Evolutionary conservation across 2,113 vertebrate species (phyloP), one percentile per base, ranked within the genome.

Genomic region (Blennius ocellaris): DNA sequence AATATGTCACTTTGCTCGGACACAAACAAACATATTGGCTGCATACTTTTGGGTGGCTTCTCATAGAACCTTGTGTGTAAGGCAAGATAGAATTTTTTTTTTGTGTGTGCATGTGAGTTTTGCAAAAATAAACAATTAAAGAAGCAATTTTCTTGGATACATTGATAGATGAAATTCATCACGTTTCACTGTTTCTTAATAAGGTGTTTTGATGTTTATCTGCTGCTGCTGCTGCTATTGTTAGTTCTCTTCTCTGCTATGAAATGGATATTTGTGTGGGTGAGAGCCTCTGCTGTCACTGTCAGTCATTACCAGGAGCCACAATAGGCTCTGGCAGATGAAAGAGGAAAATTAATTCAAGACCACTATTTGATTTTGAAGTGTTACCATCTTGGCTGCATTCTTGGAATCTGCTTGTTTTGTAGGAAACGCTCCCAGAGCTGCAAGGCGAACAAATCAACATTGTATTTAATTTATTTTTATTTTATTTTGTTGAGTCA

Each of bases 311-410:
- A 90, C 47, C 70, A 78, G 67, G 61, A 57, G 45, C 68, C 75
- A 82, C 85, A 87, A 89, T 82, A 78, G 80, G 68, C 77, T 68
- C 83, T 78, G 85, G 87, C 85, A 83, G 78, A 90, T 90, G 81
- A 92, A 89, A 90, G 73, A 64, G 21, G 69, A 56, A 79, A 83
- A 92, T 90, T 87, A 84, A 87, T 90, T 91, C 78, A 85, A 66
- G 72, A 80, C 69, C 49, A 36, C 79, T 82, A 87, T 88, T 84
- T 80, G 83, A 88, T 84, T 89, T 69, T 86, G 68, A 85, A 84
- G 76, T 76, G 82, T 75, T 81, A 73, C 69, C 64, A 74, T 70
- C 56, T 75, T 82, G 67, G 87, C 57, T 7, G 47, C 15, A 0
- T 82, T 83, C 81, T 76, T 77, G 69, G 76, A 88, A 80, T 85